Evolutionary conservation across 2,113 vertebrate genomes (phyloP), one percentile per base, ranked within the genome.

Genomic region (Petrocephalus zakoni): DNA sequence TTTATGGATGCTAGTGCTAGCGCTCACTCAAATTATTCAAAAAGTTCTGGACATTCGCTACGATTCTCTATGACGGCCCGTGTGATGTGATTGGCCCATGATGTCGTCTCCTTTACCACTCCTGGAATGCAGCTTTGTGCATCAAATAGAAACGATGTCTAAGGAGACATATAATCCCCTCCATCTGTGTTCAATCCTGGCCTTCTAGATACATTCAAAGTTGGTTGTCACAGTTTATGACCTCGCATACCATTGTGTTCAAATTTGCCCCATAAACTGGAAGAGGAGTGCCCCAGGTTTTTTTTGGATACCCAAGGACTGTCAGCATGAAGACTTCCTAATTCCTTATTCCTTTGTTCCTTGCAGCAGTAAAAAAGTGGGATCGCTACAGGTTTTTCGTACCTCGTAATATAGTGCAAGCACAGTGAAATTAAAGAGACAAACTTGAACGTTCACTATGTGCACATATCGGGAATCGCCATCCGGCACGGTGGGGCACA

Each of bases 51-150:
- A 84, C 87, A 61, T 81, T 75, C 64, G 89, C 87, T 25, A 37
- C 89, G 56, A 55, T 61, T 75, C 78, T 90, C 87, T 25, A 47
- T 90, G 81, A 51, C 61, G 29, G 58, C 81, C 90, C 91, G 90
- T 87, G 90, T 81, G 88, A 82, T 52, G 46, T 42, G 82, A 90
- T 88, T 86, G 64, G 64, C 10, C 19, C 37, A 58, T 88, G 89
- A 87, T 89, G 88, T 53, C 86, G 58, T 86, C 86, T 88, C 56
- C 64, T 55, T 90, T 25, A 29, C 61, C 81, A 87, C 72, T 86
- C 75, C 37, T 86, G 49, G 84, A 58, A 88, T 29, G 89, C 21
- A 51, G 42, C n/a, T 51, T 37, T 19, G 15, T 75, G 46, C 88
- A 15, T 88, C 61, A 37, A 56, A 88, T 29, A 85, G 17, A 53